A percentile compares a stretch with the other conserved stretches of the same genome.
Conservation (phyloP, 2,888 invertebrate genomes). For the Trichopoda pennipes region DNA sequence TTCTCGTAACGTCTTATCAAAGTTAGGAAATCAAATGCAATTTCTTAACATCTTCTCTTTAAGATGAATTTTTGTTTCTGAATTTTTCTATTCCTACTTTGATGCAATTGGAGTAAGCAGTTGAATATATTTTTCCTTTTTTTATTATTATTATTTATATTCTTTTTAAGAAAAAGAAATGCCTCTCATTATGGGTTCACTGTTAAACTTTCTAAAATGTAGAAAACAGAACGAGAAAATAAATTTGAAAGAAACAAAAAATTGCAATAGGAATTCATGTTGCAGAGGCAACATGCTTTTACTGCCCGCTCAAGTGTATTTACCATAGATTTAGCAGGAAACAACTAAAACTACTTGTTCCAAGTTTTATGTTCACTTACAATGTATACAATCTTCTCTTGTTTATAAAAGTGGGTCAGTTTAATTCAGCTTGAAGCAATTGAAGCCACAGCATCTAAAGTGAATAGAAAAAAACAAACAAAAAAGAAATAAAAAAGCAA, state of each 20-base stretch:
- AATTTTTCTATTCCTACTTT: slow-evolving; percentile 16
- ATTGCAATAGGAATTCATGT: slow-evolving; percentile 30
- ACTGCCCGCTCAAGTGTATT: slow-evolving; percentile 26
- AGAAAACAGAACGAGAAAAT: slow-evolving; percentile 20
- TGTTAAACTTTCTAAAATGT: slow-evolving; percentile 67
- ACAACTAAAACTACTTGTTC: slow-evolving; percentile 51
- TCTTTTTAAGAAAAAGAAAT: slow-evolving; percentile 51
- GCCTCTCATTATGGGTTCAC: slow-evolving; percentile 61
- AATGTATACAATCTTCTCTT: slow-evolving; percentile 21
- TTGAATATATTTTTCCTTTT: slow-evolving; percentile 34
- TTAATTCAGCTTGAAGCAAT: slow-evolving; percentile 48
- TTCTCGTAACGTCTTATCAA: slow-evolving; percentile 53
- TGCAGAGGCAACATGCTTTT: slow-evolving; percentile 25
- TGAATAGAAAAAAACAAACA: slow-evolving; percentile 43
- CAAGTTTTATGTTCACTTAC: slow-evolving; percentile 41
- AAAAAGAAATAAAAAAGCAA: no score
- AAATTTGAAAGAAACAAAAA: slow-evolving; percentile 42
- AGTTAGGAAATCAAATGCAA: slow-evolving; percentile 58
- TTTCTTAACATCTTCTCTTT: slow-evolving; percentile 47
- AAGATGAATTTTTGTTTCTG: slow-evolving; percentile 38
- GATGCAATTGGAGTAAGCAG: slow-evolving; percentile 38
- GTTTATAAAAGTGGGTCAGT: slow-evolving; percentile 62
- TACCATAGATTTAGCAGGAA: slow-evolving; percentile 6
- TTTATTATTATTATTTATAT: slow-evolving; percentile 59
- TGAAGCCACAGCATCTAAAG: slow-evolving; percentile 7